Percentiles rank a stretch among this genome's conserved stretches.
Evolutionary conservation across 2,888 invertebrate genomes (phyloP).

Genomic region (Drepanosiphum platanoidis): DNA sequence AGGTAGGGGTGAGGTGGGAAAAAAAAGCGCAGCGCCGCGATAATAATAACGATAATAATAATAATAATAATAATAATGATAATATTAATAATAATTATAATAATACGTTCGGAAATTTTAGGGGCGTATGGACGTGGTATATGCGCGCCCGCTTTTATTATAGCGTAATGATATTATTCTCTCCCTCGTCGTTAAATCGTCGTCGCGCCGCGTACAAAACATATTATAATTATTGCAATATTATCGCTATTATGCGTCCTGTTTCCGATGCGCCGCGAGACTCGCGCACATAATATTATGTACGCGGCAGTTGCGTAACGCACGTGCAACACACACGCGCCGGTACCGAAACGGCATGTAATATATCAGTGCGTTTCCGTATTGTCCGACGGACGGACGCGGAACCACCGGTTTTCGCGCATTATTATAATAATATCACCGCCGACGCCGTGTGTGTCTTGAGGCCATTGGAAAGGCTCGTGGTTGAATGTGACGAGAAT

Average conservation of each 20-base stretch:
- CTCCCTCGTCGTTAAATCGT: not conserved
- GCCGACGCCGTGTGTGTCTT: not conserved
- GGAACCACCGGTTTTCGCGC: conserved; percentile 1
- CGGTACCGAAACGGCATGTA: not conserved
- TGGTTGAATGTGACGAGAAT: too few relatives aligned
- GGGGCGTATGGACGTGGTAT: not conserved
- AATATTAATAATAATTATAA: not conserved
- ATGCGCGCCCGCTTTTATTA: too few relatives aligned
- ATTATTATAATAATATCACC: not conserved
- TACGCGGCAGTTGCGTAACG: not conserved
- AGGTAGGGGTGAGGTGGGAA: not conserved
- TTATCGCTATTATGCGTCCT: not conserved
- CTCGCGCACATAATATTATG: not conserved
- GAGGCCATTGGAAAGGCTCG: conserved; percentile 30
- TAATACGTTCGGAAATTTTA: not conserved
- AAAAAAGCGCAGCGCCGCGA: not conserved
- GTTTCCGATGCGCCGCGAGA: not conserved
- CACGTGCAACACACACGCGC: not conserved
- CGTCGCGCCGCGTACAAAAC: not conserved
- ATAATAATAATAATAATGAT: too few relatives aligned
- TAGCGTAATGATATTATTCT: not conserved
- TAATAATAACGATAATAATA: too few relatives aligned
- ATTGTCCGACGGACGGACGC: conserved; percentile 11
- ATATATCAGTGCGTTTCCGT: not conserved
- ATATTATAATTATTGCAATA: too few relatives aligned